Evolutionary conservation across 2,797 vertebrate species (phyloP), one percentile per base, ranked within the genome.

Genomic region (Tiaroga cobitis): DNA sequence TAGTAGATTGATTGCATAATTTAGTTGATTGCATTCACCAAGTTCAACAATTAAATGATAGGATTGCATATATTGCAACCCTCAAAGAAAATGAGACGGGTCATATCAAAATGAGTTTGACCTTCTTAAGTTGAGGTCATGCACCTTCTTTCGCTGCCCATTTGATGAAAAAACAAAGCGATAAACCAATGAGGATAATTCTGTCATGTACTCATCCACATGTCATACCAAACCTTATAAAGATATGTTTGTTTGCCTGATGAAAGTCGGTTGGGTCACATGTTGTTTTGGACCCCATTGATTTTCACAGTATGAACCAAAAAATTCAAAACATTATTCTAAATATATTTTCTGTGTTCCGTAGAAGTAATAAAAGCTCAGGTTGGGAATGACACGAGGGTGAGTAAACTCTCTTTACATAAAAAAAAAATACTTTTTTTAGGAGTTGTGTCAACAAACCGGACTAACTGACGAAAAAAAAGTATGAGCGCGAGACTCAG

Each of bases 401-500:
- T 51, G 16, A 21, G 46, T 32, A 32, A 19, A 51, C 46, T 51
- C 49, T 51, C 49, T 34, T 32, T 74, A 74, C 29, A 4, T 46
- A 10, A 59, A 11, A 54, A 54, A 54, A 24, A 11, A 16, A 46
- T 13, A 15, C 46, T 29, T 11, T 74, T 32, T 76, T n/a, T n/a
- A 37, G 15, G 49, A 76, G 32, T 32, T 74, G 29, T 11, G 11
- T 3, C 32, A 56, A 37, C 11, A 24, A 56, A 37, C 5, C 3
- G 9, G 37, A 85, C 49, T 63, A 26, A 26, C 70, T 67, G 68
- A 80, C 32, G 29, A 1, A 32, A 77, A 18, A 32, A 24, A 46
- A 15, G 59, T 18, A 69, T 54, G 19, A 29, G 29, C 49, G 21
- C n/a, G 43, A 69, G 81, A 84, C 72, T 80, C 49, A 77, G 24